Percentiles rank a stretch among this genome's conserved stretches.
Conservation (phyloP, 2,113 vertebrate species). For the Fregetta grallaria region DNA sequence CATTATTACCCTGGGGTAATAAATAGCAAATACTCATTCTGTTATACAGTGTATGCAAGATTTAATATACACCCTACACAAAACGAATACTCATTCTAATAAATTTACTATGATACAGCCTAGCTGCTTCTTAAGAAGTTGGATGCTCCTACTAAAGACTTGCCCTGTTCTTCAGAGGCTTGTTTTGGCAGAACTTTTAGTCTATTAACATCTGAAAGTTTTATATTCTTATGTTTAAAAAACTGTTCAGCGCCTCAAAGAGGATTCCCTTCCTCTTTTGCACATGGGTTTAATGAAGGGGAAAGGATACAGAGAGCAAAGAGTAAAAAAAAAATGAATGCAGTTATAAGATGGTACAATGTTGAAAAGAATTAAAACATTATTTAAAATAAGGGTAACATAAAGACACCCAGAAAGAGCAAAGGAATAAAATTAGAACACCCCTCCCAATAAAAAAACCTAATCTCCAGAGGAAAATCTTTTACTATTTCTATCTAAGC, state of each 20-base stretch:
- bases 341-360: background rate
- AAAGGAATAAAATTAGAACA: background rate
- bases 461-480: background rate
- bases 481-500: background rate
- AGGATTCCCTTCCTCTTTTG: background rate
- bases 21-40: background rate
- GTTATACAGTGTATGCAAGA: background rate
- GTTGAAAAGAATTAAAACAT: background rate
- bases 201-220: background rate
- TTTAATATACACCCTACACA: background rate
- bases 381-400: background rate
- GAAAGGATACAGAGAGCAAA: background rate
- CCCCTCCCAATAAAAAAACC: background rate
- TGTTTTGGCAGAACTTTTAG: background rate
- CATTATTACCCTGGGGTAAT: background rate
- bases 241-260: background rate
- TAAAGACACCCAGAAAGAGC: background rate
- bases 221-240: background rate
- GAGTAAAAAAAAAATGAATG: background rate
- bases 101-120: background rate
- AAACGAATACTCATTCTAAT: background rate
- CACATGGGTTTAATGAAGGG: background rate
- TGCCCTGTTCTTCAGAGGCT: background rate
- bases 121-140: background rate
- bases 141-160: background rate